These are phyloP conservation scores for Galagoides demidoff DNA, from an alignment of 2,797 vertebrate genomes.

Conservation along the genomic window DNA sequence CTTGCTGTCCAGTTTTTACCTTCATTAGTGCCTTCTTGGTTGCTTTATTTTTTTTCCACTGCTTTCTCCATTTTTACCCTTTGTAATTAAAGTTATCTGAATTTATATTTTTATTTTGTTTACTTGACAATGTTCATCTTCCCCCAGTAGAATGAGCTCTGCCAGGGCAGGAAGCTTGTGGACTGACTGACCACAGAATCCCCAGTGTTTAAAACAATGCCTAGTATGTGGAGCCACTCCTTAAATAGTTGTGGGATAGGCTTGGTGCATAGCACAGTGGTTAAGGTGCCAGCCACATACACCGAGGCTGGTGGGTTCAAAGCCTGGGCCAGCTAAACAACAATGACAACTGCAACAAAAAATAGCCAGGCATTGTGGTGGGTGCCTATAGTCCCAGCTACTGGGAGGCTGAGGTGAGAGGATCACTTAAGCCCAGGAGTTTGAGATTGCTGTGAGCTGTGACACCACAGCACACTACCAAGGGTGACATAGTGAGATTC, in stretches of 20 bases:
- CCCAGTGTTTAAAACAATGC: not conserved
- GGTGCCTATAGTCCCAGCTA: too few relatives aligned
- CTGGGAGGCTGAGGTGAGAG: too few relatives aligned
- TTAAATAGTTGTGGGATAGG: not conserved
- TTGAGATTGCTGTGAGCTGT: too few relatives aligned
- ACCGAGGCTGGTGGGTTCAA: too few relatives aligned
- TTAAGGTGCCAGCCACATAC: too few relatives aligned
- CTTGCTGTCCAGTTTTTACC: not conserved
- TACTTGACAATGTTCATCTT: not conserved
- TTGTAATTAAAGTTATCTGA: not conserved
- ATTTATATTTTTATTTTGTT: slow-evolving; percentile 2
- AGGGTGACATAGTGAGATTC: too few relatives aligned
- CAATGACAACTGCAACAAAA: too few relatives aligned
- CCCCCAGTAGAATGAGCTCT: not conserved
- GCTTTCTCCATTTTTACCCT: not conserved
- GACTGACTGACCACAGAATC: not conserved
- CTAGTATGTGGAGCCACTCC: not conserved
- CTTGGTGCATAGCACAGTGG: too few relatives aligned
- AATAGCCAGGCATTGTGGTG: too few relatives aligned
- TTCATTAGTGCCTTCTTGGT: not conserved
- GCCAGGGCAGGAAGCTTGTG: not conserved
- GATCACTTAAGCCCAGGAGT: too few relatives aligned
- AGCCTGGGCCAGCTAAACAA: too few relatives aligned
- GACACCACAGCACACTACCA: too few relatives aligned
- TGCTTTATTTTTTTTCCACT: not conserved